phyloP scores from a whole-genome alignment of 2,888 invertebrate species.

The Prosapia bicincta region DNA sequence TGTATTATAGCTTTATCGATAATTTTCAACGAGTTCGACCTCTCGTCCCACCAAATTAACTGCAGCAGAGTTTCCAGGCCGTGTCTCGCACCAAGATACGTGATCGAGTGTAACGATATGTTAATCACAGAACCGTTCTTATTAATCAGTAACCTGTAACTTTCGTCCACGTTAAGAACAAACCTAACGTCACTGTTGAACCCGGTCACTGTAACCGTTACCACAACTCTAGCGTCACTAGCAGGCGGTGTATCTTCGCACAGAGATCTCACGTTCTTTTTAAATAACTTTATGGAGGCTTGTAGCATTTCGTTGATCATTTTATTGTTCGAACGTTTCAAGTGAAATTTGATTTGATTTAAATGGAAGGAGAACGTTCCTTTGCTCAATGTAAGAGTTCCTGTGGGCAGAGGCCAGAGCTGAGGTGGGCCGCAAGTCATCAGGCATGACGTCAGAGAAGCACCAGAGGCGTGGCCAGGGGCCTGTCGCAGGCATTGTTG shows the following conservation, averaged over 20 bases:
- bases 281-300: background rate
- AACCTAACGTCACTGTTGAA: background rate
- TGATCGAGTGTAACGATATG: slow-evolving; percentile 38
- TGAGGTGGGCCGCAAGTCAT: slow-evolving; percentile 18
- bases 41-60: slow-evolving; percentile 59
- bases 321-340: background rate
- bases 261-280: background rate
- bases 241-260: too few relatives aligned
- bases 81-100: slow-evolving; percentile 55
- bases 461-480: background rate
- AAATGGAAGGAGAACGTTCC: slow-evolving; percentile 12
- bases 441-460: slow-evolving; percentile 7
- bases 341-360: background rate
- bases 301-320: background rate
- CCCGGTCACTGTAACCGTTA: background rate
- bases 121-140: slow-evolving; percentile 42
- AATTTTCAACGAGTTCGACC: background rate
- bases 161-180: slow-evolving; percentile 14
- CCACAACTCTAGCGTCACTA: background rate
- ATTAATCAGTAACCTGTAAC: slow-evolving; percentile 16
- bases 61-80: slow-evolving; percentile 73
- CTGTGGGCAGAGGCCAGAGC: slow-evolving; percentile 26
- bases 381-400: slow-evolving; percentile 6
- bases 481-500: background rate
- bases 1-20: slow-evolving; percentile 54